Conservation (phyloP, 2,113 vertebrate species). For the Cryptotis parvus region DNA sequence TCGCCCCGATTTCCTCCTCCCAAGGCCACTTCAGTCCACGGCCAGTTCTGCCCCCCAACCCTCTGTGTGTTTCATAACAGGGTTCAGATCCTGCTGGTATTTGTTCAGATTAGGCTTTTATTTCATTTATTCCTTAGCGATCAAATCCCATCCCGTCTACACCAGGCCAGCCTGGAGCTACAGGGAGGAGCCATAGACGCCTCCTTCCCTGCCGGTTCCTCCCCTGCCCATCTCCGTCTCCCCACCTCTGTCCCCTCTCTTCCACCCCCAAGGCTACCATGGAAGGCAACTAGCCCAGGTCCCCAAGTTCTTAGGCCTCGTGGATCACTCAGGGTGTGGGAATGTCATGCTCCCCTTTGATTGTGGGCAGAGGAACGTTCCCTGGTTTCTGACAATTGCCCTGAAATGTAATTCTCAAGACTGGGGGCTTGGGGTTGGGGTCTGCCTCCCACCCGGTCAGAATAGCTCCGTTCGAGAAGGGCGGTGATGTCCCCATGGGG, state of each 20-base stretch:
- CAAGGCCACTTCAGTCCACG: background rate
- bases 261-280: background rate
- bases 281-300: too few relatives aligned
- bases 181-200: background rate
- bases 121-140: constrained; percentile 11
- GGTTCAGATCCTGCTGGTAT: background rate
- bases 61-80: background rate
- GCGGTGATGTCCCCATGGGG: background rate
- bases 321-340: too few relatives aligned
- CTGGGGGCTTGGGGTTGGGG: background rate
- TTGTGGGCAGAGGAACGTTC: too few relatives aligned
- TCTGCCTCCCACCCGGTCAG: background rate
- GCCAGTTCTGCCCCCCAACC: background rate
- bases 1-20: background rate
- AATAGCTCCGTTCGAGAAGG: background rate
- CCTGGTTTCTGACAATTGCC: background rate
- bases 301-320: too few relatives aligned
- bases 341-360: background rate
- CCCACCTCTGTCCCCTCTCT: background rate
- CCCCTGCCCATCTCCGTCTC: too few relatives aligned
- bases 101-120: constrained; percentile 16
- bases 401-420: background rate
- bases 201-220: background rate
- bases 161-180: background rate
- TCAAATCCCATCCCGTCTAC: background rate